Evolutionary conservation across 2,113 vertebrate species (phyloP), one percentile per base, ranked within the genome.

Genomic region (Nesogale talazaci): DNA sequence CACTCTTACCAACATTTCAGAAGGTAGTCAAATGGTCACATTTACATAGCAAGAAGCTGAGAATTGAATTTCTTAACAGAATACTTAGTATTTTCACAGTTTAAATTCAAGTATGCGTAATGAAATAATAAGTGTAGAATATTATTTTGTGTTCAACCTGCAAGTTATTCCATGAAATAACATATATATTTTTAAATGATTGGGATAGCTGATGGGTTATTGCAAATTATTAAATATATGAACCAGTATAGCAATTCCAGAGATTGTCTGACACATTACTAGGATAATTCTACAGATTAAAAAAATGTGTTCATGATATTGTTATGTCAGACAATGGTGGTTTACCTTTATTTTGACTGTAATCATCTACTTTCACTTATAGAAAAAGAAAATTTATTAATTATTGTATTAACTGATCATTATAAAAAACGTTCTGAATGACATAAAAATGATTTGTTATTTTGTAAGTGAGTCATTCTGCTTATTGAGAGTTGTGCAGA

Each of bases 191-290:
- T 89, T 81, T 36, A 4, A 90, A 6, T 75, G 15, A 79, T 42
- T 85, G 56, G 23, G 70, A 29, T 89, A 83, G 88, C 36, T 88
- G 3, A 31, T 85, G 36, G 67, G 3, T 76, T 14, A 25, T 38
- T 69, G 23, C 15, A 81, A 78, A 19, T 31, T 92, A 1, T 89
- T 19, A 92, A 78, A 72, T 65, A 89, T 83, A 57, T 90, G 29
- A 92, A 69, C 56, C 31, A n/a, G n/a, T n/a, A n/a, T n/a, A n/a
- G 4, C 3, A 59, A 36, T 92, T 77, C 15, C 16, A 77, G 38
- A 61, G n/a, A 17, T 11, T 56, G 34, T 22, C 63, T 19, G 7
- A 42, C 0, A 57, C 78, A 59, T 59, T 22, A 36, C 85, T 67
- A 70, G 9, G 15, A 15, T 11, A 69, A 83, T 42, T 40, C 36